A percentile compares a stretch with the other conserved stretches of the same genome.
Conservation (phyloP, 2,888 invertebrate genomes). For the Empis livida region DNA sequence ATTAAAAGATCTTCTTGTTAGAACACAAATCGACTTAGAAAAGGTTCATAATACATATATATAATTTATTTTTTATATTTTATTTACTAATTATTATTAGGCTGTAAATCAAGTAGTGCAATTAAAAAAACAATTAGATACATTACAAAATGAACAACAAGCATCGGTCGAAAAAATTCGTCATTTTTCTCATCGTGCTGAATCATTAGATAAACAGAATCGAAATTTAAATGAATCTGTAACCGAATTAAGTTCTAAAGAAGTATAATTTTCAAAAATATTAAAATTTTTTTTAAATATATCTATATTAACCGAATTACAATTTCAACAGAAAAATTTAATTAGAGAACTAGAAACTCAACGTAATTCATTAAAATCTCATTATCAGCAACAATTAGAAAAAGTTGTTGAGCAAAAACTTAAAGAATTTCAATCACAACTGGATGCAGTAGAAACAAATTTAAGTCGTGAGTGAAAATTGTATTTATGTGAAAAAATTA, state of each 20-base stretch:
- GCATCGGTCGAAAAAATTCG: constrained; percentile 40
- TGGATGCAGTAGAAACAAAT: constrained; percentile 54
- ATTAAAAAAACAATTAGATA: constrained; percentile 46
- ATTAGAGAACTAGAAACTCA: constrained; percentile 47
- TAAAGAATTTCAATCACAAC: constrained; percentile 61
- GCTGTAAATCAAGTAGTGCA: constrained; percentile 42
- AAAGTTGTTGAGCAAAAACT: constrained; percentile 62
- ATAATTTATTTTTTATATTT: background rate
- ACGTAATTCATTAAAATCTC: constrained; percentile 53
- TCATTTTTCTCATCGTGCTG: constrained; percentile 39
- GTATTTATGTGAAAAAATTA: no score
- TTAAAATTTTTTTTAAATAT: background rate
- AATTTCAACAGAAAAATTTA: constrained; percentile 33
- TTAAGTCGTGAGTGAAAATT: no score
- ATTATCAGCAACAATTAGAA: constrained; percentile 72
- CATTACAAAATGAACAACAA: constrained; percentile 39
- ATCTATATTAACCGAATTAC: background rate
- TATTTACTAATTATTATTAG: constrained; percentile 12
- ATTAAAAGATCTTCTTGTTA: constrained; percentile 34
- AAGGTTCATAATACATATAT: constrained; percentile 27
- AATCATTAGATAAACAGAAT: constrained; percentile 43
- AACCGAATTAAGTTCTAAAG: constrained; percentile 40
- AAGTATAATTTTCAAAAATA: constrained; percentile 37
- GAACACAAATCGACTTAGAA: constrained; percentile 39
- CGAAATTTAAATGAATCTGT: constrained; percentile 38